Conservation (phyloP, 2,113 vertebrate genomes). For the Megaceryle maxima region DNA sequence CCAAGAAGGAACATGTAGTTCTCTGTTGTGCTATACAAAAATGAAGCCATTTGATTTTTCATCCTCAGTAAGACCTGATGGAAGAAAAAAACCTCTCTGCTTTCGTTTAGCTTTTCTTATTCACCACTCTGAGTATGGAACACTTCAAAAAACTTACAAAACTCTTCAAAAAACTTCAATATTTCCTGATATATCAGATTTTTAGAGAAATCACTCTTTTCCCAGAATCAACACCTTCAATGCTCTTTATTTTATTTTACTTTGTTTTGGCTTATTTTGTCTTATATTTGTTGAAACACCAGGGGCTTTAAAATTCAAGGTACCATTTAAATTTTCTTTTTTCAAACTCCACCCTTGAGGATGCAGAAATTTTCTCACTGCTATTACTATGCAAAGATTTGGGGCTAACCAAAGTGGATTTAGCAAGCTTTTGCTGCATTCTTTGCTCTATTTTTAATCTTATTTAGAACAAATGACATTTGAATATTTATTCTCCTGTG, state of each 20-base stretch:
- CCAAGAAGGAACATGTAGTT: slow-evolving; percentile 30
- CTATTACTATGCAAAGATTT: not conserved
- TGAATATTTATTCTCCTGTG: not conserved
- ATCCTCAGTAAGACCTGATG: not conserved
- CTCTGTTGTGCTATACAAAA: not conserved
- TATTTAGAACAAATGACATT: not conserved
- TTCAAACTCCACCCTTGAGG: not conserved
- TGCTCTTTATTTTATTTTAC: not conserved
- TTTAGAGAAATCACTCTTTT: not conserved
- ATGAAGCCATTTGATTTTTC: not conserved
- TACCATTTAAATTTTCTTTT: not conserved
- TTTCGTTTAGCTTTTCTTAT: not conserved
- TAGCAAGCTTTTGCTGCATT: not conserved
- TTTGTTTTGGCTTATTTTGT: not conserved
- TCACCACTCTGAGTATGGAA: not conserved
- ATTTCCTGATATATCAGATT: not conserved
- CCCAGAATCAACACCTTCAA: fast-evolving
- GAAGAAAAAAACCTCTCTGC: not conserved
- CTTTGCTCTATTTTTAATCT: not conserved
- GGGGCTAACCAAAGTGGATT: not conserved
- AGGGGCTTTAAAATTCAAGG: not conserved
- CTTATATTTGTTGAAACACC: not conserved
- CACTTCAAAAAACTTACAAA: not conserved
- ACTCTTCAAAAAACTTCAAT: not conserved
- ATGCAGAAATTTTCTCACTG: not conserved